phyloP scores from a whole-genome alignment of 2,888 invertebrate genomes.

The Amphipoea lucens region DNA sequence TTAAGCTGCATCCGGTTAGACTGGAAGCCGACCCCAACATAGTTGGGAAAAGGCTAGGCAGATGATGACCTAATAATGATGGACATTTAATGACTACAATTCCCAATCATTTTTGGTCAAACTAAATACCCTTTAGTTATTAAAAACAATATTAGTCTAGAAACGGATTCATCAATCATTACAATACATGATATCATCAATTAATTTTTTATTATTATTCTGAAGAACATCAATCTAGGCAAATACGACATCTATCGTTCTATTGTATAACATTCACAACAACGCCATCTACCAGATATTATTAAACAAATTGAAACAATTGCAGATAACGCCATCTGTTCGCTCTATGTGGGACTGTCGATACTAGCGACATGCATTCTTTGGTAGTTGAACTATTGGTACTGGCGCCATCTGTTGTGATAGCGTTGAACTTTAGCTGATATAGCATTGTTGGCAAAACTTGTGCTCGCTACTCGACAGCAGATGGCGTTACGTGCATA shows the following conservation, averaged over 20 bases:
- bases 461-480: conserved; percentile 47
- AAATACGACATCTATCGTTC: background rate
- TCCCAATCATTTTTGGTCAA: background rate
- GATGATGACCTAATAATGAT: background rate
- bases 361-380: conserved; percentile 55
- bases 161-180: background rate
- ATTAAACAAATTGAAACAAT: background rate
- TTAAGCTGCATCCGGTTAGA: too few species aligned
- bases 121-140: background rate
- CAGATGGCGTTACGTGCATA: conserved; percentile 44
- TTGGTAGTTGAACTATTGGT: background rate
- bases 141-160: background rate
- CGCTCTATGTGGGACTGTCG: background rate
- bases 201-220: background rate
- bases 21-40: too few species aligned
- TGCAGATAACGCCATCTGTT: background rate
- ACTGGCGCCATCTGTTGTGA: conserved; percentile 28
- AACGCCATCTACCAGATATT: conserved; percentile 52
- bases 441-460: background rate
- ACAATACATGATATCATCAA: background rate
- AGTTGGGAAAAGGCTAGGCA: too few species aligned
- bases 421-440: background rate
- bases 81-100: background rate
- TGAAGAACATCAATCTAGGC: background rate
- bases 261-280: background rate